Conservation (phyloP, 2,888 invertebrate species). For the Osmoderma eremita region DNA sequence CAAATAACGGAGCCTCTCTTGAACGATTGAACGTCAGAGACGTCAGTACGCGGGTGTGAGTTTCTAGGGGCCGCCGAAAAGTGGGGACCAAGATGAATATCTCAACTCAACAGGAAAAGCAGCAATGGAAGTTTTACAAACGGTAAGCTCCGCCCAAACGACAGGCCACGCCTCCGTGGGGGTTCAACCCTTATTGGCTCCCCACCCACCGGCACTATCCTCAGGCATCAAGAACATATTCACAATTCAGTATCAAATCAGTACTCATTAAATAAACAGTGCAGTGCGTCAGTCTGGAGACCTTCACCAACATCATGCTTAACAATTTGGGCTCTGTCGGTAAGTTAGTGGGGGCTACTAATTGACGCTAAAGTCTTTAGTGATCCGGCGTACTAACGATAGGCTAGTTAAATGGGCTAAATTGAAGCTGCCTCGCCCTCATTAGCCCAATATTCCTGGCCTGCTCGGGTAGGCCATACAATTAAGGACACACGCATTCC, state of each 20-base stretch:
- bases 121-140: constrained; percentile 48
- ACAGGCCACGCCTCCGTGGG: constrained; percentile 52
- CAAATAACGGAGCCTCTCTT: constrained; percentile 31
- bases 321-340: constrained; percentile 64
- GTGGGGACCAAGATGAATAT: constrained; percentile 39
- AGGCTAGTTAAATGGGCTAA: constrained; percentile 65
- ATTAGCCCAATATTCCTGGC: constrained; percentile 62
- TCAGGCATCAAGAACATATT: constrained; percentile 62
- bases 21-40: constrained; percentile 39
- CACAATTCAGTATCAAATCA: constrained; percentile 66
- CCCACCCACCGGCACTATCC: constrained; percentile 58
- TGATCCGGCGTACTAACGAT: constrained; percentile 64
- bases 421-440: constrained; percentile 65
- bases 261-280: constrained; percentile 67
- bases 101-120: constrained; percentile 38
- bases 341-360: constrained; percentile 64
- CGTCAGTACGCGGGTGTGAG: constrained; percentile 33
- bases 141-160: constrained; percentile 53
- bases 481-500: constrained; percentile 59
- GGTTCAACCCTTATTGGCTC: constrained; percentile 58
- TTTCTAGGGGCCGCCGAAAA: not conserved
- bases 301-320: constrained; percentile 58
- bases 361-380: constrained; percentile 65
- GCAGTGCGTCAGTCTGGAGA: constrained; percentile 60
- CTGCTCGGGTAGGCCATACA: constrained; percentile 63